Evolutionary conservation across 2,113 vertebrate genomes (phyloP).

Genomic region (Salvelinus namaycush): DNA sequence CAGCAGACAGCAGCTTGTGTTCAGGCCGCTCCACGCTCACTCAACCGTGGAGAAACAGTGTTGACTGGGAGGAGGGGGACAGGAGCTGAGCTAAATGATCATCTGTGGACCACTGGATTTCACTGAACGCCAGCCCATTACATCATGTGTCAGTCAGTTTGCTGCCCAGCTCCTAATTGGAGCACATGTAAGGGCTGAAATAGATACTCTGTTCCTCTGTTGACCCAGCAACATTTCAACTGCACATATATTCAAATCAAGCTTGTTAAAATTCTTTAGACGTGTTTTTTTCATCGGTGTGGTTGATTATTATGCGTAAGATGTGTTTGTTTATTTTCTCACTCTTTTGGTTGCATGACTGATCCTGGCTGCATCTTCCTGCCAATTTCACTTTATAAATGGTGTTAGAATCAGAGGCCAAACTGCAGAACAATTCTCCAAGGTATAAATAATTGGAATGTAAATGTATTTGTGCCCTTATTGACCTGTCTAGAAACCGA

Average conservation of each 20-base stretch:
- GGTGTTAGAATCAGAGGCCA: not conserved
- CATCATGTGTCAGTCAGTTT: conserved; percentile 51
- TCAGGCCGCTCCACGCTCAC: conserved; percentile 58
- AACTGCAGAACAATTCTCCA: not conserved
- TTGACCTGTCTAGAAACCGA: not conserved
- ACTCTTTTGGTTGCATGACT: conserved; percentile 7
- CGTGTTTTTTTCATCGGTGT: not conserved
- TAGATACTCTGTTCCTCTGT: not conserved
- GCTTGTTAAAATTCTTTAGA: not conserved
- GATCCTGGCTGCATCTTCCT: conserved; percentile 9
- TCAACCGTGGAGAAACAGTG: conserved; percentile 57
- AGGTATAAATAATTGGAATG: not conserved
- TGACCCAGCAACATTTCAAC: not conserved
- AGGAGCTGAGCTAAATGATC: conserved; percentile 39
- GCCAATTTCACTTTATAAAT: conserved; percentile 4
- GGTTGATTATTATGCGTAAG: not conserved
- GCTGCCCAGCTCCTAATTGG: conserved; percentile 33
- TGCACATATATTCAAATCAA: not conserved
- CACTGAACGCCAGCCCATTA: conserved; percentile 57
- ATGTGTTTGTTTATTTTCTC: not conserved
- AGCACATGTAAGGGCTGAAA: conserved; percentile 13
- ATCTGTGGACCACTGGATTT: conserved; percentile 46
- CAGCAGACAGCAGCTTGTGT: conserved; percentile 68
- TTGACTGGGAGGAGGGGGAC: conserved; percentile 39
- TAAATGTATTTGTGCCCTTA: not conserved